These are phyloP conservation scores for Euura saliciscinereae DNA, from an alignment of 1,140 invertebrate species.

Conservation along the genomic window DNA sequence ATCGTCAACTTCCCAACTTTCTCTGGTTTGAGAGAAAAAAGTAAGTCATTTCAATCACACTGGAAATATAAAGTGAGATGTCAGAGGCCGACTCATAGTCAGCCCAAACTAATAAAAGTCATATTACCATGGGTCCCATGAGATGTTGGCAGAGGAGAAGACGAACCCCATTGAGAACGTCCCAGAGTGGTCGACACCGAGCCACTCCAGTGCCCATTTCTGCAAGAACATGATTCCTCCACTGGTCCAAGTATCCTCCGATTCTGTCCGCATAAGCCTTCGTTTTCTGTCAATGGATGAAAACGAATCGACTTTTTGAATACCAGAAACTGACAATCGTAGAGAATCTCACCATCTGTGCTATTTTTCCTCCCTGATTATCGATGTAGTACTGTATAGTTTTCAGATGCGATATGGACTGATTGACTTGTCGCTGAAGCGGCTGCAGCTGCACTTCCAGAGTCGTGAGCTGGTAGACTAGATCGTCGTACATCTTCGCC, in stretches of 20 bases:
- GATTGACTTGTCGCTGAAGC: slow-evolving; percentile 71
- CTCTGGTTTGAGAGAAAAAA: no score
- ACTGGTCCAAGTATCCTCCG: slow-evolving; percentile 69
- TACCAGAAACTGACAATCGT: slow-evolving; percentile 11
- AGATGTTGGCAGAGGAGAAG: slow-evolving; percentile 73
- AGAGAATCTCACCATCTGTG: slow-evolving; percentile 60
- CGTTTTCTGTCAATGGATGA: slow-evolving; percentile 59
- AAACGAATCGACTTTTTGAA: background rate
- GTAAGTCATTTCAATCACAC: background rate
- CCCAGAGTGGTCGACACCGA: slow-evolving; percentile 74
- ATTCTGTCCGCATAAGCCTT: slow-evolving; percentile 66
- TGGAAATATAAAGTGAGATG: background rate
- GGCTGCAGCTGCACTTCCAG: slow-evolving; percentile 75
- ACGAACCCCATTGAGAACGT: slow-evolving; percentile 69
- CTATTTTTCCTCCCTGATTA: slow-evolving; percentile 74
- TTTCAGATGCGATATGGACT: slow-evolving; percentile 73
- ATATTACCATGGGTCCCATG: slow-evolving; percentile 69
- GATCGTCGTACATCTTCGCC: slow-evolving; percentile 70
- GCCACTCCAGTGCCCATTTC: slow-evolving; percentile 68
- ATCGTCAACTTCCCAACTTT: no score
- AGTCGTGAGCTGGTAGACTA: slow-evolving; percentile 76
- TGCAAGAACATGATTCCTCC: slow-evolving; percentile 68
- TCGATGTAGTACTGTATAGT: slow-evolving; percentile 77
- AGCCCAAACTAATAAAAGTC: slow-evolving; percentile 19
- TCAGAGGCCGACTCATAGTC: no score